These are phyloP conservation scores for Etheostoma nigrum DNA, from an alignment of 2,797 vertebrate species.

Conservation along the genomic window DNA sequence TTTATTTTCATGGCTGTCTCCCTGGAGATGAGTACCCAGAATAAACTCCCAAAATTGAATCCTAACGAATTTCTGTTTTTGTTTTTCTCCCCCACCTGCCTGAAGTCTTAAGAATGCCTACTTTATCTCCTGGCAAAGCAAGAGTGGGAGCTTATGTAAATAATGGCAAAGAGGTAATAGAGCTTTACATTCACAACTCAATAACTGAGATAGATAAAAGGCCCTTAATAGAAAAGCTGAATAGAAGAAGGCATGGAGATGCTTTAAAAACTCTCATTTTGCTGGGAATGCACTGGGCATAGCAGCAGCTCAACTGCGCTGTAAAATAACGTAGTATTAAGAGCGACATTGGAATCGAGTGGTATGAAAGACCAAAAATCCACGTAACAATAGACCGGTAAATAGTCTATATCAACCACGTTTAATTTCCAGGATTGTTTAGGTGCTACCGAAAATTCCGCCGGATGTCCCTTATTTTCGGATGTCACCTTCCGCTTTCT, in stretches of 20 bases:
- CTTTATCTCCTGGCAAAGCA: conserved; percentile 55
- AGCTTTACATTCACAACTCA: conserved; percentile 53
- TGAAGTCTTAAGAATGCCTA: conserved; percentile 28
- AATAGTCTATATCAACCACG: too few species aligned
- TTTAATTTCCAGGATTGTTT: too few species aligned
- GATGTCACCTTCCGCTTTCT: too few species aligned
- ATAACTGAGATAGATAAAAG: conserved; percentile 43
- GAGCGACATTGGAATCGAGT: too few species aligned
- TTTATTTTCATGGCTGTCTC: conserved; percentile 46
- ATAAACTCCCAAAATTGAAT: conserved; percentile 59
- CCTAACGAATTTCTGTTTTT: conserved; percentile 36
- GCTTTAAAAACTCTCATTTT: conserved; percentile 33
- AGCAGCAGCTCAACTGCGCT: too few species aligned
- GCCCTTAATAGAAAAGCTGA: conserved; percentile 21
- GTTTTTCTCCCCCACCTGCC: conserved; percentile 1
- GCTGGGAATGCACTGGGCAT: not conserved
- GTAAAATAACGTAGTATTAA: too few species aligned
- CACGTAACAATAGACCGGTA: too few species aligned
- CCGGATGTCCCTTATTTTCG: too few species aligned
- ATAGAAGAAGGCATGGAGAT: not conserved
- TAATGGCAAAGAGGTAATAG: conserved; percentile 59
- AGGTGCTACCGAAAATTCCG: too few species aligned
- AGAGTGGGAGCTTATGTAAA: conserved; percentile 58
- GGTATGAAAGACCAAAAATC: too few species aligned
- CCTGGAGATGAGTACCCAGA: conserved; percentile 40